Base-by-base conservation (phyloP, 1,140 invertebrate species). In the Heterodera carotae region DNA sequence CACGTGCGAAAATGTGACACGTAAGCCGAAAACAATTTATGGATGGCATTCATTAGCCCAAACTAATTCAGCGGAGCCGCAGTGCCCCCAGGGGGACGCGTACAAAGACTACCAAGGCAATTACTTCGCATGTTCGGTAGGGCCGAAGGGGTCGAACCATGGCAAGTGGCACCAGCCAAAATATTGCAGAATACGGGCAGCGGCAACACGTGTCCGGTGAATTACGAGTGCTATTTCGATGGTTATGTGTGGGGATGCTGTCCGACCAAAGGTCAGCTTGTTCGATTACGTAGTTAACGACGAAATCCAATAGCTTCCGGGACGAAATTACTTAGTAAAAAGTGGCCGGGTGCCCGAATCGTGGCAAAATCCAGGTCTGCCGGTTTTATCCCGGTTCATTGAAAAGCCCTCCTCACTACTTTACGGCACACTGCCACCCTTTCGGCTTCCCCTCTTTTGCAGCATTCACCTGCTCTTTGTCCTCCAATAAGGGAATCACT, bases 81-180 rank as follows among this genome's bases (percentile, higher is more conserved):
- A 86, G 74, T 86, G 85, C 53, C 81, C 85, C 27, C 85, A 86
- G 76, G 85, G 85, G 34, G 85, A 86, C 62, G 85, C 85, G 34
- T 86, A 86, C 80, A 86, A 86, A 70, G 85, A 86, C 69, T 87
- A 86, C 64, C 86, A 87, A 77, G 85, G 85, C 48, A 86, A 86
- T 72, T 86, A 86, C 80, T 86, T 83, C 70, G 81, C 84, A 18
- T 87, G 85, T 78, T 86, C 85, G 25, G 62, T 66, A 31, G 10
- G 2, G n/a, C 1, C 1, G 22, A 31, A 1, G 60, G 60, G 60
- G 60, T 62, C 33, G 27, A 66, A 29, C 10, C 3, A 2, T 22
- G 5, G 22, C 48, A 56, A 18, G 22, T 22, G 5, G 48, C 15
- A 22, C 15, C 15, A 15, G 48, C 15, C 39, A 7, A 43, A 43